Evolutionary conservation across 2,113 vertebrate genomes (phyloP).

Genomic region (Hippocampus abdominalis): DNA sequence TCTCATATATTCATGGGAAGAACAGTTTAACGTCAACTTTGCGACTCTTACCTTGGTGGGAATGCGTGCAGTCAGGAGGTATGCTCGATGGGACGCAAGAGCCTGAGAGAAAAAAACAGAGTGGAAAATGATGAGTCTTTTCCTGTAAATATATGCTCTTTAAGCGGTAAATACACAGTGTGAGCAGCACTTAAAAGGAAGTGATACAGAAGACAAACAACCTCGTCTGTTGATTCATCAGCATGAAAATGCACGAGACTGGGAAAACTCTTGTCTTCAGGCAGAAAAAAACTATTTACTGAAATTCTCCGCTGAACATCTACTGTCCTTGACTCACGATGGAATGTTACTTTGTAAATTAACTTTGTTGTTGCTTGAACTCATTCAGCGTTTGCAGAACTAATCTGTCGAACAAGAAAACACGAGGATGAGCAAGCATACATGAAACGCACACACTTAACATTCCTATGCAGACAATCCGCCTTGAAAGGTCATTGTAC

Average conservation of each 20-base stretch:
- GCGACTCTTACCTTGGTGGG: constrained; percentile 85
- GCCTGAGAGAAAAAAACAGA: constrained; percentile 72
- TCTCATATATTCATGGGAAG: background rate
- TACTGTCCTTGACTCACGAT: background rate
- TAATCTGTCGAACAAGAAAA: constrained; percentile 6
- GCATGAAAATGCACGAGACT: constrained; percentile 39
- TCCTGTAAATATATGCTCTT: constrained; percentile 39
- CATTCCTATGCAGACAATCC: constrained; percentile 22
- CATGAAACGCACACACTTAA: constrained; percentile 21
- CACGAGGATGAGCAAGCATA: constrained; percentile 9
- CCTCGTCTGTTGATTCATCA: constrained; percentile 35
- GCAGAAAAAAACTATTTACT: background rate
- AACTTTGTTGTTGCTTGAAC: background rate
- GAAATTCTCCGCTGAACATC: background rate
- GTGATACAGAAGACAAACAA: constrained; percentile 34
- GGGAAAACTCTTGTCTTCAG: constrained; percentile 16
- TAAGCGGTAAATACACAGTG: constrained; percentile 24
- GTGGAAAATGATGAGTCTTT: constrained; percentile 39
- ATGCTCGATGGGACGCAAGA: constrained; percentile 87
- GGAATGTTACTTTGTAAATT: background rate
- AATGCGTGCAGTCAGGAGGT: constrained; percentile 87
- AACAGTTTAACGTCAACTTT: background rate
- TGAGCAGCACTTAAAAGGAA: constrained; percentile 29
- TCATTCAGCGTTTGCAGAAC: background rate
- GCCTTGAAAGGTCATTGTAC: constrained; percentile 9